Conservation (phyloP, 2,888 invertebrate species). For the Anodontia alba region DNA sequence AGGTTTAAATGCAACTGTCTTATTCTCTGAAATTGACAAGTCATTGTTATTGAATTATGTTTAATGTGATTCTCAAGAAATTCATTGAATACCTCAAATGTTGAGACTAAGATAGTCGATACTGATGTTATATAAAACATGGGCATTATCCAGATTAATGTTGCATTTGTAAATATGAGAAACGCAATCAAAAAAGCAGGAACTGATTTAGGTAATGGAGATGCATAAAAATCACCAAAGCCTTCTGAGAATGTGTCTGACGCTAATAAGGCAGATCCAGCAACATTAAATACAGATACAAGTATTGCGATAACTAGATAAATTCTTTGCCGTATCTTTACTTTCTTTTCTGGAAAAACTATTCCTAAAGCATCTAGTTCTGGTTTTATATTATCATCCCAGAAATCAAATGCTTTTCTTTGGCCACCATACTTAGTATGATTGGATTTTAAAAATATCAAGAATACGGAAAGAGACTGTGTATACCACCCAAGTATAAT, state of each 20-base stretch:
- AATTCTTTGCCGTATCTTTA: neutral
- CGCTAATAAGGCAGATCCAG: neutral
- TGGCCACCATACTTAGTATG: neutral
- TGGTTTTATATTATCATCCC: slow-evolving; percentile 4
- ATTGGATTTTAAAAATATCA: neutral
- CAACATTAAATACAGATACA: neutral
- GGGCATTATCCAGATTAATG: neutral
- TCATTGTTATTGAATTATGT: neutral
- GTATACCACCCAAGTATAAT: neutral
- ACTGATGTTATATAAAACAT: neutral
- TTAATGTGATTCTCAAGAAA: neutral
- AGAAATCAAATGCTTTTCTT: slow-evolving; percentile 3
- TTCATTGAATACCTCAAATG: neutral
- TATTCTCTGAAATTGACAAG: neutral
- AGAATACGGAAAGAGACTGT: neutral
- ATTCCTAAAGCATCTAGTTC: neutral
- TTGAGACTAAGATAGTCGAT: neutral
- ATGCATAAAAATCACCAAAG: neutral
- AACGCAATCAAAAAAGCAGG: neutral
- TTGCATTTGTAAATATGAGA: neutral
- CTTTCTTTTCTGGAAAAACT: neutral
- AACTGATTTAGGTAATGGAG: neutral
- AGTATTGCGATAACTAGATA: neutral
- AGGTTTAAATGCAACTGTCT: neutral
- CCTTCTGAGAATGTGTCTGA: neutral